Evolutionary conservation across 2,113 vertebrate genomes (phyloP), one percentile per base, ranked within the genome.

Genomic region (Lipophrys pholis): DNA sequence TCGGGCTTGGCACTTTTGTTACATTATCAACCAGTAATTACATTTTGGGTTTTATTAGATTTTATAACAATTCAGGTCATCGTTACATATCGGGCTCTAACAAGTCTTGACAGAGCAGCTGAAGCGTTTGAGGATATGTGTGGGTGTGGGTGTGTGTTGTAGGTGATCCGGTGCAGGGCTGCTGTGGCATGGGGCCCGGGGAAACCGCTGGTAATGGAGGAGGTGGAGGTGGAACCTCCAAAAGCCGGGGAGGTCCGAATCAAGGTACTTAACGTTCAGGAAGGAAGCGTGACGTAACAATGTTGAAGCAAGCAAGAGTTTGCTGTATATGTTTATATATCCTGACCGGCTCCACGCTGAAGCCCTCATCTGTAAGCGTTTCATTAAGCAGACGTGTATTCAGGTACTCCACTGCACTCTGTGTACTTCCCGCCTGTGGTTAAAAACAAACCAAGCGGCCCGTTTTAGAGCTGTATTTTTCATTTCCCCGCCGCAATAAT

Each of bases 111-210:
- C 56, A 48, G 49, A 6, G 14, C 52, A 11, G 50, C 48, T 64
- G 11, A 71, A 30, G 43, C 6, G 42, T 6, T 11, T 8, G 8
- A 15, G n/a, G n/a, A n/a, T n/a, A n/a, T n/a, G 2, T 4, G 21
- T 30, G 21, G 2, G 21, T 30, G 21, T 30, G 4, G 2, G 46
- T 48, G 7, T 65, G 30, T 73, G 7, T 63, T 30, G 7, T 56
- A 95, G 93, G 91, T 93, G 54, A 94, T 95, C 75, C 92, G 83
- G 70, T 94, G 93, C 76, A 93, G 66, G 85, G 93, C 93, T 8
- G 94, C 93, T 3, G 78, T 95, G 40, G 88, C 93, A 56, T 95
- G 93, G 94, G 91, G 91, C 70, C 82, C 94, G n/a, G 91, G 90
- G 35, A 89, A 91, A 54, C 91, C 91, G 15, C 77, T 95, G 8